phyloP scores from a whole-genome alignment of 2,888 invertebrate genomes.

The Koerneria pararmatus region DNA sequence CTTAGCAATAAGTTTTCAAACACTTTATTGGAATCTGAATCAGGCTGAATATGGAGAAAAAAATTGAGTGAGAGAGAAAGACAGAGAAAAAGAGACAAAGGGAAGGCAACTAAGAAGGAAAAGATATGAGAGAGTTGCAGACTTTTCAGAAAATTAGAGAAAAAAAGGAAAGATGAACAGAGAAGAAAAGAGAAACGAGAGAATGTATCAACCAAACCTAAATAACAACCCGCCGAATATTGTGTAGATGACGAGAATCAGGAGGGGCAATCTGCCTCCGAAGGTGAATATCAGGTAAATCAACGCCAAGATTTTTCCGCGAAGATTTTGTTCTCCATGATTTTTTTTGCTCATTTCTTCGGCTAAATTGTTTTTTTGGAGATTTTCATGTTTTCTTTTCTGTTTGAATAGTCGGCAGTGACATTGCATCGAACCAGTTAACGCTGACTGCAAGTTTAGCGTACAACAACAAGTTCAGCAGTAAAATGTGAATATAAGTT shows the following conservation, averaged over 20 bases:
- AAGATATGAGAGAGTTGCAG: not conserved
- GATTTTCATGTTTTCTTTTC: not conserved
- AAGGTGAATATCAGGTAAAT: conserved; percentile 20
- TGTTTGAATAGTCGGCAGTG: no score
- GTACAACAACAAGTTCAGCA: no score
- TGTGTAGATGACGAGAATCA: conserved; percentile 17
- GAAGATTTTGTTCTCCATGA: not conserved
- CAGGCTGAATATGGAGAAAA: not conserved
- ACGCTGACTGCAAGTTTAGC: no score
- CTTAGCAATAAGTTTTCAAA: conserved; percentile 13
- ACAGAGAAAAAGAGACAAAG: not conserved
- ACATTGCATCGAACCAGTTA: no score
- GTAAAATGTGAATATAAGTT: no score
- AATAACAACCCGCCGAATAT: not conserved
- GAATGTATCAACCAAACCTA: not conserved
- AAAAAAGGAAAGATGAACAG: not conserved
- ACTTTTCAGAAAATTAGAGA: not conserved
- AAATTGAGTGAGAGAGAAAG: not conserved
- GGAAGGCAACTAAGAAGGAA: not conserved
- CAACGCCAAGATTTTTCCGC: not conserved
- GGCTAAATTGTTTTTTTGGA: not conserved
- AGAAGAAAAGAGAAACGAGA: no score
- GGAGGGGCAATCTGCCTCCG: conserved; percentile 16
- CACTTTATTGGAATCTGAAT: no score
- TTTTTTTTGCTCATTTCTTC: not conserved